Evolutionary conservation across 2,113 vertebrate genomes (phyloP).

Genomic region (Thymallus thymallus): DNA sequence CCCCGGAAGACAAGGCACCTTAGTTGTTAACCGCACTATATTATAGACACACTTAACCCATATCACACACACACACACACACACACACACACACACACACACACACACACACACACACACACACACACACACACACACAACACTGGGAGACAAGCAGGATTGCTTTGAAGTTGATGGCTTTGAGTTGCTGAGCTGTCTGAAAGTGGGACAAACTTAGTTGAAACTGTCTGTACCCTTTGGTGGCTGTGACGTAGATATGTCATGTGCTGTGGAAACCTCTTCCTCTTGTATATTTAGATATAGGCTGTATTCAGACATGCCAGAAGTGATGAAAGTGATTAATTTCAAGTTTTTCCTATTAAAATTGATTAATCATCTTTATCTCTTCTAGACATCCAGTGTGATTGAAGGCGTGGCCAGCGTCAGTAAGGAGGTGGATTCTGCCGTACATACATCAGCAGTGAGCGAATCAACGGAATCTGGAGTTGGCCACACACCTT

Average conservation of each 20-base stretch:
- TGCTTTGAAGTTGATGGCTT: too few species aligned
- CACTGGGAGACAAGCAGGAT: too few species aligned
- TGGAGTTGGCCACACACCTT: constrained; percentile 38
- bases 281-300: too few species aligned
- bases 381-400: constrained; percentile 55
- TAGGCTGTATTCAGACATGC: too few species aligned
- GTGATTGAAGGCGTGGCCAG: constrained; percentile 42
- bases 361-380: neutral
- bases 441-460: constrained; percentile 1
- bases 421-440: constrained; percentile 52
- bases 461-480: constrained; percentile 36
- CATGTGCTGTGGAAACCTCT: too few species aligned
- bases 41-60: neutral
- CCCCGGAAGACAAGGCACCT: constrained; percentile 28
- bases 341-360: neutral
- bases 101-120: neutral
- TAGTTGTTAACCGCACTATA: constrained; percentile 48
- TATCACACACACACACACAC: neutral
- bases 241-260: too few species aligned
- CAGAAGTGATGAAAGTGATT: neutral
- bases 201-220: too few species aligned
- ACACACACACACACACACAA: too few species aligned
- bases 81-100: neutral
- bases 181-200: too few species aligned
- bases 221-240: too few species aligned